These are phyloP conservation scores for Accipiter cooperii DNA, from an alignment of 2,113 vertebrate genomes.

Conservation along the genomic window DNA sequence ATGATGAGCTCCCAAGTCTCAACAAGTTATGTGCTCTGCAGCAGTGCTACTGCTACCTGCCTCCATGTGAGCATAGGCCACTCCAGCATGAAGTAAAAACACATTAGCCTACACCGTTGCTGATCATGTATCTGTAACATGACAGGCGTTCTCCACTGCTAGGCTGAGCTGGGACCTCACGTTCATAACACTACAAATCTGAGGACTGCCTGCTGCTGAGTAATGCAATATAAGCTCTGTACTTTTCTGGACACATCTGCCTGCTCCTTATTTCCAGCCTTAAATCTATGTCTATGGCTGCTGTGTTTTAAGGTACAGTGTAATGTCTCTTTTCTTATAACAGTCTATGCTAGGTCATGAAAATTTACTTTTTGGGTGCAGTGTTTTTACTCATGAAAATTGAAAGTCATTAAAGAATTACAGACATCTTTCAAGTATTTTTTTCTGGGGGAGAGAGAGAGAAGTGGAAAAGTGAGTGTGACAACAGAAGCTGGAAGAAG, in stretches of 20 bases:
- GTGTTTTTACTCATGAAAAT: neutral
- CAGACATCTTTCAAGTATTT: neutral
- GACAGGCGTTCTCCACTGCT: fast-evolving
- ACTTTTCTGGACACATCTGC: neutral
- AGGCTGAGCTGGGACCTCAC: neutral
- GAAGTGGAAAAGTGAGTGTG: neutral
- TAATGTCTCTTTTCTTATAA: neutral
- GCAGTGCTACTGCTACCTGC: neutral
- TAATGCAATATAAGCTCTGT: neutral
- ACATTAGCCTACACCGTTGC: fast-evolving
- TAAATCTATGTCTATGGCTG: fast-evolving
- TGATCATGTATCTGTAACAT: fast-evolving
- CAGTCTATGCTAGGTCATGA: fast-evolving
- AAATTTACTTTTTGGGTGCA: neutral
- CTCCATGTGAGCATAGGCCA: fast-evolving
- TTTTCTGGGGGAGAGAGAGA: neutral
- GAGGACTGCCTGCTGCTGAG: neutral
- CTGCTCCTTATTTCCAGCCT: neutral
- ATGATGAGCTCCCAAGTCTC: neutral
- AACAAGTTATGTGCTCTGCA: neutral
- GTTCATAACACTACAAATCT: neutral
- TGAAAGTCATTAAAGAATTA: neutral
- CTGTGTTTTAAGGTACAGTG: neutral
- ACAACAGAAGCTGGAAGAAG: neutral
- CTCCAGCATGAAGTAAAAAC: neutral